These are phyloP conservation scores for Trialeurodes vaporariorum DNA, from an alignment of 1,140 invertebrate genomes.

Conservation along the genomic window DNA sequence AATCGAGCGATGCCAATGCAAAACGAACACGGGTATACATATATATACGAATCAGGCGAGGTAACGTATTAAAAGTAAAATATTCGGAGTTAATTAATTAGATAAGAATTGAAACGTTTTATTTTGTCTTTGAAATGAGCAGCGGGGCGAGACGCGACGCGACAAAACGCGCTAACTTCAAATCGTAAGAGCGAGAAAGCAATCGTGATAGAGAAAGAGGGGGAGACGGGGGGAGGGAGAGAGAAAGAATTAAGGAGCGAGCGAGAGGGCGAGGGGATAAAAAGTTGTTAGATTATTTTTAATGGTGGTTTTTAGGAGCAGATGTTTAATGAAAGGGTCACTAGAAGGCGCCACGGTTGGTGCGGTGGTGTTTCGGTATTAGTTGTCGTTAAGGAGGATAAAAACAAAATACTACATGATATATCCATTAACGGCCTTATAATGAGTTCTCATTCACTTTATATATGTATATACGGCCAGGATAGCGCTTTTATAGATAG, in stretches of 20 bases:
- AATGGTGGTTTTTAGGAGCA: not conserved
- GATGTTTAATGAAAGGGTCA: not conserved
- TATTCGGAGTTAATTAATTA: not conserved
- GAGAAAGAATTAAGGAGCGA: no score
- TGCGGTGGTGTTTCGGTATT: not conserved
- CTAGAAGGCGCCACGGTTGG: not conserved
- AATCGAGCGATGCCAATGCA: no score
- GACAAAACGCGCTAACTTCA: no score
- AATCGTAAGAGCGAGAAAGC: not conserved
- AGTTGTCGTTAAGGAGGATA: not conserved
- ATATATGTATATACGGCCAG: no score
- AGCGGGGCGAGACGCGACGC: no score
- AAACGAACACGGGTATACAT: no score
- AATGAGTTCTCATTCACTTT: not conserved
- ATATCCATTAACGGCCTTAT: not conserved
- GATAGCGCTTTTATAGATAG: no score
- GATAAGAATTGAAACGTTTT: slow-evolving; percentile 1
- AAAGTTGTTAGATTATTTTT: not conserved
- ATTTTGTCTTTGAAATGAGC: not conserved
- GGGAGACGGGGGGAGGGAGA: not conserved
- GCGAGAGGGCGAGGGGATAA: no score
- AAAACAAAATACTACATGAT: slow-evolving; percentile 1
- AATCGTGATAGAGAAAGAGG: not conserved
- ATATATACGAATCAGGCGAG: not conserved
- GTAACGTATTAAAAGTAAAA: no score